phyloP scores from a whole-genome alignment of 2,113 vertebrate genomes.

The Carlito syrichta region DNA sequence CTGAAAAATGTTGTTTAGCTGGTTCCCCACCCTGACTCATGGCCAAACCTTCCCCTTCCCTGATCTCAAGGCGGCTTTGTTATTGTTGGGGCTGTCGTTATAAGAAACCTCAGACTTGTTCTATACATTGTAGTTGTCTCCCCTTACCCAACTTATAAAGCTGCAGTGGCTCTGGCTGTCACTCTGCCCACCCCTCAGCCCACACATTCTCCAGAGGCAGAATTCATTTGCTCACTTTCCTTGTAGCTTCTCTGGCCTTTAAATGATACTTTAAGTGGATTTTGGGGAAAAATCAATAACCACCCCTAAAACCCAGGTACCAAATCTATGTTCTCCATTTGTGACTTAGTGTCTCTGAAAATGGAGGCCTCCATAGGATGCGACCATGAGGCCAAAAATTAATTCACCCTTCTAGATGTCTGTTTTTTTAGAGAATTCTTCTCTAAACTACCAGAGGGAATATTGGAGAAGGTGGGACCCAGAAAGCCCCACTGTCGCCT shows the following conservation, averaged over 20 bases:
- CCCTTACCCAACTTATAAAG: background rate
- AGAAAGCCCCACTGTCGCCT: too few relatives aligned
- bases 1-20: background rate
- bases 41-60: background rate
- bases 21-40: fast-evolving
- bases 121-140: background rate
- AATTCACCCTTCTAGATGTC: background rate
- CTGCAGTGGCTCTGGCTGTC: background rate
- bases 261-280: background rate
- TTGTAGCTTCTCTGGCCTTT: background rate
- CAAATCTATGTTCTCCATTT: background rate
- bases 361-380: background rate
- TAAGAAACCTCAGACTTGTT: background rate
- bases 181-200: background rate
- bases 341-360: background rate
- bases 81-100: background rate
- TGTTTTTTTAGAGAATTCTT: background rate
- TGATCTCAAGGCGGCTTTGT: background rate
- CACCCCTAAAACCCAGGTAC: background rate
- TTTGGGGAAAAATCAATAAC: fast-evolving
- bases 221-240: background rate
- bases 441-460: background rate
- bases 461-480: background rate
- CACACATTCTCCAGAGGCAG: background rate
- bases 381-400: background rate